These are phyloP conservation scores for Acanthiza pusilla DNA, from an alignment of 2,797 vertebrate genomes.

Conservation along the genomic window DNA sequence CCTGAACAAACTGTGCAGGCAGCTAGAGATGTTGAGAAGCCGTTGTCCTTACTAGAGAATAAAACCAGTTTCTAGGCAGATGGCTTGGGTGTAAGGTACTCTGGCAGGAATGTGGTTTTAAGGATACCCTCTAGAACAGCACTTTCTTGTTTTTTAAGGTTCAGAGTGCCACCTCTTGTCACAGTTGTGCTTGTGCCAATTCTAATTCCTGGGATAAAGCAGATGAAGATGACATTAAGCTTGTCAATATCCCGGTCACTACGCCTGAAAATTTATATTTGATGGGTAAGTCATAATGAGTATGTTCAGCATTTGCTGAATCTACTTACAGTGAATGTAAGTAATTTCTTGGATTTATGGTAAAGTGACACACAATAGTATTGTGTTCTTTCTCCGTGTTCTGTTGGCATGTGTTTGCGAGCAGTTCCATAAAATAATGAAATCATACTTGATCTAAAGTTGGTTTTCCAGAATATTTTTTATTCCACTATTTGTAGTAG, in stretches of 20 bases:
- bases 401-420: not conserved
- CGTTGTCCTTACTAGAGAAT: not conserved
- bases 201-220: slow-evolving; percentile 87
- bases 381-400: not conserved
- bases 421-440: not conserved
- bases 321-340: not conserved
- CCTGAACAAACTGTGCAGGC: not conserved
- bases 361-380: not conserved
- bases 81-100: not conserved
- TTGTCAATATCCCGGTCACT: slow-evolving; percentile 88
- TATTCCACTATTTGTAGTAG: not conserved
- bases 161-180: slow-evolving; percentile 88
- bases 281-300: slow-evolving; percentile 81
- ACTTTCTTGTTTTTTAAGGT: slow-evolving; percentile 72
- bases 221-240: slow-evolving; percentile 82
- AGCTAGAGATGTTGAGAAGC: not conserved
- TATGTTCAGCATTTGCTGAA: not conserved
- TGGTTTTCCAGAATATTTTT: not conserved
- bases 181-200: slow-evolving; percentile 86
- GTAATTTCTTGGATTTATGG: not conserved
- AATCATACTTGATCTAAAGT: not conserved
- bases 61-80: not conserved
- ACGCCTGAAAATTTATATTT: slow-evolving; percentile 97
- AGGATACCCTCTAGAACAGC: not conserved
- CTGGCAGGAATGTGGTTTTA: not conserved